Evolutionary conservation across 2,888 invertebrate species (phyloP), one percentile per base, ranked within the genome.

Genomic region (Cheilosia variabilis): DNA sequence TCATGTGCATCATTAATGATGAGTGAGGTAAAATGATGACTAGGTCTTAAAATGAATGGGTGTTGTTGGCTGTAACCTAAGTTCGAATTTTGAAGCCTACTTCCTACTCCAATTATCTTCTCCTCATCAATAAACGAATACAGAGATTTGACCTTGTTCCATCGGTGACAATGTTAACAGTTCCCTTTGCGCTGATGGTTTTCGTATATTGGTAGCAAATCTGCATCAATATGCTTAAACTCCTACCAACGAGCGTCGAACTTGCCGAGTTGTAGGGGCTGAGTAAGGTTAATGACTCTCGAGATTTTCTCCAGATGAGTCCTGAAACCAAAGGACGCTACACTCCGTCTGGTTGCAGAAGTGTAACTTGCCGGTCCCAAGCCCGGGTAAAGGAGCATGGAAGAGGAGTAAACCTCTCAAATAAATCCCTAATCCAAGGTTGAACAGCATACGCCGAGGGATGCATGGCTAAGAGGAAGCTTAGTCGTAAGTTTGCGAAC

Each of bases 11-110:
- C 41, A 17, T n/a, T 2, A 4, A 68, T 17, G 9, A 68, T 10
- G 4, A 68, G 13, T 43, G 15, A n/a, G 9, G 45, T 22, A 7
- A 68, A 68, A 9, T 43, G 68, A 19, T 55, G 68, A 7, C 24
- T 45, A 9, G 55, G 17, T 7, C 5, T 43, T 2, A 68, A 22
- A 7, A 68, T 43, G 4, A 68, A 31, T 1, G 68, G 55, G 10
- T 68, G 55, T 31, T 55, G 24, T 19, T 53, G 43, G 2, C 43
- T 5, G 13, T 43, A 68, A 2, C 7, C 15, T 15, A 53, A 15
- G 17, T 17, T 2, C 7, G 55, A 7, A 31, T 27, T 57, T 22
- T 69, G 19, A 5, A 57, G 43, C 15, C 69, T 19, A 4, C 47
- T 57, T 3, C 69, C 57, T 15, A 69, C 57, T 19, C 45, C 2